Percentiles rank a stretch among this genome's conserved stretches.
These are phyloP conservation scores for Erinaceus europaeus DNA, from an alignment of 2,113 vertebrate species.

Conservation along the genomic window DNA sequence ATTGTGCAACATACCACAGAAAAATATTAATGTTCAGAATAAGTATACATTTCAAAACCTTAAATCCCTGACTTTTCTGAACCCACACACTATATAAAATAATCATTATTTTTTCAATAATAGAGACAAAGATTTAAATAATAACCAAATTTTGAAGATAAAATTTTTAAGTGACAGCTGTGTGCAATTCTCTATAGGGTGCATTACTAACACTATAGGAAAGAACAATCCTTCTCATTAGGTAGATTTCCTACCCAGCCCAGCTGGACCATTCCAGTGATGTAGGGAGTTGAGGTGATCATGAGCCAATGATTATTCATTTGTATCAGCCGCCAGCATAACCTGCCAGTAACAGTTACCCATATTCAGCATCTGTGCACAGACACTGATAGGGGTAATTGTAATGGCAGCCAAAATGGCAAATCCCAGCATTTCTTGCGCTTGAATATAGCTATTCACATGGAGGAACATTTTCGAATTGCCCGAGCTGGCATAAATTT, in stretches of 20 bases:
- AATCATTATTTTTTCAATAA: constrained; percentile 14
- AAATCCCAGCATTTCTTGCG: constrained; percentile 59
- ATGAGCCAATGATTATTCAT: constrained; percentile 69
- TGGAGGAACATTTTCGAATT: constrained; percentile 47
- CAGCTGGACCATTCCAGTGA: constrained; percentile 62
- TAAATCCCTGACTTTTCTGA: not conserved
- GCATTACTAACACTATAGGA: not conserved
- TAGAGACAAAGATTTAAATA: not conserved
- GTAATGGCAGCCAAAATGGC: constrained; percentile 62
- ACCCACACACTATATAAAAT: not conserved
- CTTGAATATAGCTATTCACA: constrained; percentile 60
- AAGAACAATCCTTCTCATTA: constrained; percentile 37
- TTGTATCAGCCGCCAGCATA: constrained; percentile 56
- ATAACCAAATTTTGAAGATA: not conserved
- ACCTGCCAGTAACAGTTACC: constrained; percentile 69
- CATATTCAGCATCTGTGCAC: constrained; percentile 72
- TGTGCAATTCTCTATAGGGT: not conserved
- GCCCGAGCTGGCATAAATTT: constrained; percentile 27
- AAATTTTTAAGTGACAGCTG: constrained; percentile 25
- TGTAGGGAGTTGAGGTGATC: constrained; percentile 62
- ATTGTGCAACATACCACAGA: constrained; percentile 1
- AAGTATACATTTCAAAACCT: constrained; percentile 22
- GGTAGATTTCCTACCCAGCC: constrained; percentile 46
- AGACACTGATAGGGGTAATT: constrained; percentile 67
- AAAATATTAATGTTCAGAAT: not conserved